phyloP scores from a whole-genome alignment of 1,140 invertebrate genomes.

The Heliconius congener region DNA sequence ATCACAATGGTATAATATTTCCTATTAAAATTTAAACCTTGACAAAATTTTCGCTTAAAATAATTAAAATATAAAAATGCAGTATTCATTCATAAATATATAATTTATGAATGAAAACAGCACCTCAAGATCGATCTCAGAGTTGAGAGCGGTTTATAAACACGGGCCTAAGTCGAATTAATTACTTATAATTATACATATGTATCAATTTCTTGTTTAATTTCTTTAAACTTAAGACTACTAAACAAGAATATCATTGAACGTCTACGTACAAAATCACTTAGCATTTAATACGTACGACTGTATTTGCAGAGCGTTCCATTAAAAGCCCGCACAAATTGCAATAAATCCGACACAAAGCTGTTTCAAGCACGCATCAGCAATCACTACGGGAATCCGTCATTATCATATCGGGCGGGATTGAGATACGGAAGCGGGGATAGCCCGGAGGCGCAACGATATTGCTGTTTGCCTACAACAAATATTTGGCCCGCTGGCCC shows the following conservation, averaged over 20 bases:
- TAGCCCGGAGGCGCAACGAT: slow-evolving; percentile 71
- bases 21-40: slow-evolving; percentile 36
- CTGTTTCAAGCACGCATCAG: slow-evolving; percentile 56
- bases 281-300: slow-evolving; percentile 17
- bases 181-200: too few relatives aligned
- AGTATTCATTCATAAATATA: too few relatives aligned
- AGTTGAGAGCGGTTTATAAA: too few relatives aligned
- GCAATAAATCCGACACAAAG: slow-evolving; percentile 52
- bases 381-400: slow-evolving; percentile 56
- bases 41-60: background rate
- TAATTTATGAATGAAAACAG: too few relatives aligned
- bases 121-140: too few relatives aligned
- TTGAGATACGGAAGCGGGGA: slow-evolving; percentile 56
- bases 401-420: slow-evolving; percentile 69
- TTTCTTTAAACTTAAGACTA: background rate
- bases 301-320: slow-evolving; percentile 40
- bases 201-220: too few relatives aligned
- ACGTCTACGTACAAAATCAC: background rate
- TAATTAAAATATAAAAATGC: too few relatives aligned
- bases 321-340: slow-evolving; percentile 42
- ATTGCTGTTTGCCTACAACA: slow-evolving; percentile 73
- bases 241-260: background rate
- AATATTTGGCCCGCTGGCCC: slow-evolving; percentile 64
- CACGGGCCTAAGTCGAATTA: too few relatives aligned
- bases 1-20: slow-evolving; percentile 56